These are phyloP conservation scores for Procapra przewalskii DNA, from an alignment of 2,113 vertebrate genomes.

Conservation along the genomic window DNA sequence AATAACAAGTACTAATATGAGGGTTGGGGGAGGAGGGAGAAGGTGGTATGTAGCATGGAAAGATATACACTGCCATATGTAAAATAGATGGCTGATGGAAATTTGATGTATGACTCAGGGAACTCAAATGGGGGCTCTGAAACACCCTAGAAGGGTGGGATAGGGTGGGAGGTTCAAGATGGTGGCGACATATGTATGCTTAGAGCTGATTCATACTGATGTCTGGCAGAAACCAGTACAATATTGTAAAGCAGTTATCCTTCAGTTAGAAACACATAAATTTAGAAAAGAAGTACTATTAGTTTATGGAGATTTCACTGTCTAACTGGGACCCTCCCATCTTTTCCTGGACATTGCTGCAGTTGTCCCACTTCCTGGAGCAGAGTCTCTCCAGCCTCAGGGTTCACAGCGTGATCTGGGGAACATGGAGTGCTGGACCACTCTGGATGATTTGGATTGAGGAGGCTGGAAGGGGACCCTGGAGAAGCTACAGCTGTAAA, in stretches of 20 bases:
- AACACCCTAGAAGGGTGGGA: neutral
- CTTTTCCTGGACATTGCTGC: neutral
- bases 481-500: neutral
- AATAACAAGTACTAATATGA: neutral
- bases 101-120: neutral
- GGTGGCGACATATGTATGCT: neutral
- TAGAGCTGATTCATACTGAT: neutral
- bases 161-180: neutral
- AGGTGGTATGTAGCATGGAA: neutral
- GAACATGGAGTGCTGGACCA: neutral
- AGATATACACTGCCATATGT: neutral
- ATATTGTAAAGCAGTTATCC: neutral
- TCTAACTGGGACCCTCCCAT: neutral
- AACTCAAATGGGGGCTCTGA: neutral
- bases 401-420: neutral
- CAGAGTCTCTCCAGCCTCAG: neutral
- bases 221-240: neutral
- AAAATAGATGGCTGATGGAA: neutral
- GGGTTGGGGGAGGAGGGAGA: neutral
- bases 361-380: neutral
- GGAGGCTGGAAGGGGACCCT: neutral
- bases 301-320: neutral
- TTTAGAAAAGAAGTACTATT: neutral
- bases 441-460: neutral
- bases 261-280: neutral